These are phyloP conservation scores for Ommatoiulus sabulosus DNA, from an alignment of 2,888 invertebrate species.

Conservation along the genomic window DNA sequence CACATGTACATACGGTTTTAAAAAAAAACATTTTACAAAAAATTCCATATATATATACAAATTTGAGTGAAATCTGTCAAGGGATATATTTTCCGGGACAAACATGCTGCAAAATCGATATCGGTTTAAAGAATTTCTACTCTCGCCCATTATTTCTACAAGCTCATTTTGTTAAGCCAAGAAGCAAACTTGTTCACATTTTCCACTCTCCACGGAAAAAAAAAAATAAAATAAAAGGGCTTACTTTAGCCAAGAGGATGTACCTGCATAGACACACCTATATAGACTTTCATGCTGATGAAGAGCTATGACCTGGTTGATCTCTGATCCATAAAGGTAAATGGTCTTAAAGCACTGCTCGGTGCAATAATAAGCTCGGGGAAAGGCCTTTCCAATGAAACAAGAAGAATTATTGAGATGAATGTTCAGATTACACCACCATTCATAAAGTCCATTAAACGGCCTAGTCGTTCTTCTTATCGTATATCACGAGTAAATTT, in stretches of 20 bases:
- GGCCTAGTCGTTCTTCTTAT: conserved; percentile 3
- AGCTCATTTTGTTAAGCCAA: neutral
- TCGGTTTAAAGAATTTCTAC: neutral
- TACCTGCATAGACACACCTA: neutral
- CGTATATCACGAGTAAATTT: conserved; percentile 6
- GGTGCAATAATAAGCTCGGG: conserved; percentile 6
- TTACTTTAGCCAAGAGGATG: neutral
- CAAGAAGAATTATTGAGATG: conserved; percentile 21
- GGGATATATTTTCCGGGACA: no score
- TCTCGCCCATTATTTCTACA: neutral
- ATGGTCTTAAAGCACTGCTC: conserved; percentile 27
- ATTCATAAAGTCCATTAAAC: conserved; percentile 27
- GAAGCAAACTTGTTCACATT: conserved; percentile 1
- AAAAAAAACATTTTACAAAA: no score
- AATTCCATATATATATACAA: no score
- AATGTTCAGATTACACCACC: conserved; percentile 26
- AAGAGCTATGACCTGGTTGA: conserved; percentile 34
- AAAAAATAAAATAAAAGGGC: neutral
- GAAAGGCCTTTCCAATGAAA: conserved; percentile 23
- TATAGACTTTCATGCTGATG: conserved; percentile 17
- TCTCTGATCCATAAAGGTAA: conserved; percentile 34
- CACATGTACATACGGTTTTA: no score
- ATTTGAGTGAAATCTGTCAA: no score
- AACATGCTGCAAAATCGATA: conserved; percentile 5
- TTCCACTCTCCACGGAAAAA: neutral